Percentiles rank a stretch among this genome's conserved stretches.
phyloP scores from a whole-genome alignment of 2,888 invertebrate genomes.

The Margaritifera margaritifera region DNA sequence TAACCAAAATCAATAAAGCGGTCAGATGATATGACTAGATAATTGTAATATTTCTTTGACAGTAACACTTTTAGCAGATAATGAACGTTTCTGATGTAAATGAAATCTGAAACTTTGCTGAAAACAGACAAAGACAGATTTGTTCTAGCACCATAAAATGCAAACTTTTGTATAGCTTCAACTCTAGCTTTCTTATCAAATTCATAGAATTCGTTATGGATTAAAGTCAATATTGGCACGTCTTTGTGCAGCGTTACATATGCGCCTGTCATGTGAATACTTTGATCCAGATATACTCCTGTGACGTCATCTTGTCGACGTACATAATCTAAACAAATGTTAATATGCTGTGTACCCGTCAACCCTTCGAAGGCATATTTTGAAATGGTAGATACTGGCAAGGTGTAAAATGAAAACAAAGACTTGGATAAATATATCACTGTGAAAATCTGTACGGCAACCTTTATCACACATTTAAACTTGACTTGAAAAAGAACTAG shows the following conservation, averaged over 20 bases:
- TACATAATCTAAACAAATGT: conserved; percentile 43
- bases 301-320: conserved; percentile 41
- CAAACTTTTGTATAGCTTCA: too few relatives aligned
- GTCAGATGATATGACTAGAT: conserved; percentile 33
- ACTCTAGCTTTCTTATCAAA: conserved; percentile 17
- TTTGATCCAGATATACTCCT: conserved; percentile 49
- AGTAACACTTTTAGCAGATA: conserved; percentile 42
- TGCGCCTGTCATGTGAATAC: conserved; percentile 40
- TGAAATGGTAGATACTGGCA: neutral
- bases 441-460: too few relatives aligned
- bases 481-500: too few relatives aligned
- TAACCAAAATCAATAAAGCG: conserved; percentile 38
- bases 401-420: too few relatives aligned
- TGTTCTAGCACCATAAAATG: too few relatives aligned
- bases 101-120: conserved; percentile 41
- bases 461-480: too few relatives aligned
- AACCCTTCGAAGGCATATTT: conserved; percentile 27
- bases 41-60: conserved; percentile 44
- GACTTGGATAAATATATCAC: too few relatives aligned
- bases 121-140: conserved; percentile 18
- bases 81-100: conserved; percentile 39
- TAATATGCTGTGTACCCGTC: conserved; percentile 35
- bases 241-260: conserved; percentile 41
- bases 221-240: conserved; percentile 38
- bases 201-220: conserved; percentile 43